Percentiles rank a stretch among this genome's conserved stretches.
Conservation (phyloP, 2,113 vertebrate genomes). For the Coracopsis vasa region DNA sequence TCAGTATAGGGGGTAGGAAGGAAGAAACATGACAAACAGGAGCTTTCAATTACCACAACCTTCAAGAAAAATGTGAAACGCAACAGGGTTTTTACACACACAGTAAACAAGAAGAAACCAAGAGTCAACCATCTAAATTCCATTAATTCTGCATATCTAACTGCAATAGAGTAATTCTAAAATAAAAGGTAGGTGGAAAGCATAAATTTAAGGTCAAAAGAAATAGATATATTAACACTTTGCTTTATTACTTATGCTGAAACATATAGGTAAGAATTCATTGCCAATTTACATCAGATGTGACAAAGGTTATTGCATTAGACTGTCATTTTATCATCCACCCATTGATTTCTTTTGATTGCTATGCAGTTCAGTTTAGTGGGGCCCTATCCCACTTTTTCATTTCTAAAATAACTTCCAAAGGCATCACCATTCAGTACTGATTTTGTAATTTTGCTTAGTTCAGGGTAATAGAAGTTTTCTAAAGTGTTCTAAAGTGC, state of each 20-base stretch:
- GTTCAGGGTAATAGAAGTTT: neutral
- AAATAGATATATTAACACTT: neutral
- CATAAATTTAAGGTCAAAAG: neutral
- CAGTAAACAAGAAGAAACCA: neutral
- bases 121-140: neutral
- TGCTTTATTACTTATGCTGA: neutral
- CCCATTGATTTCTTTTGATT: neutral
- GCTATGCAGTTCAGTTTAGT: neutral
- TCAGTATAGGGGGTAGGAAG: neutral
- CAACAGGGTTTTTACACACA: neutral
- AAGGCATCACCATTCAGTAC: neutral
- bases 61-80: neutral
- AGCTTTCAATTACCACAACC: neutral
- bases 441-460: neutral
- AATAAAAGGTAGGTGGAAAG: neutral
- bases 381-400: neutral
- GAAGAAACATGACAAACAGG: rapidly evolving
- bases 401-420: neutral
- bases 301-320: neutral
- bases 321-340: neutral
- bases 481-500: neutral
- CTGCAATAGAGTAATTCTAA: neutral
- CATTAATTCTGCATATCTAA: neutral
- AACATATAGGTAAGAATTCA: neutral
- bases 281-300: neutral